Evolutionary conservation across 2,797 vertebrate genomes (phyloP).

Genomic region (Paramormyrops hopkinsi): DNA sequence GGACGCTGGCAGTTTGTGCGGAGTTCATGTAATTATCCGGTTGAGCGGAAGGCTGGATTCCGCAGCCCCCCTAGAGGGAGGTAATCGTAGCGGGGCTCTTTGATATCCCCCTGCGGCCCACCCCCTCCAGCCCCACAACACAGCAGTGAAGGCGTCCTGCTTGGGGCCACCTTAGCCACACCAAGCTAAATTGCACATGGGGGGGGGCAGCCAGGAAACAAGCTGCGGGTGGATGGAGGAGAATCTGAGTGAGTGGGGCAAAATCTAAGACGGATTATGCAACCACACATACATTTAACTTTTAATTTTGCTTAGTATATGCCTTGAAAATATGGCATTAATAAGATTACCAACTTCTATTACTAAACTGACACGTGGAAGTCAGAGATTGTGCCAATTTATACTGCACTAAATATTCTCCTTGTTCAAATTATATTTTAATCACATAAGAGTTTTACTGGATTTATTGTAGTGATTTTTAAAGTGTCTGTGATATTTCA

Average conservation of each 20-base stretch:
- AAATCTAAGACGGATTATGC: neutral
- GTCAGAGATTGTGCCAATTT: conserved; percentile 3
- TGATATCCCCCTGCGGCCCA: neutral
- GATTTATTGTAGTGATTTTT: neutral
- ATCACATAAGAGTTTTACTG: neutral
- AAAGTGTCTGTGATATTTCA: neutral
- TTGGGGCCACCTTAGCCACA: conserved; percentile 4
- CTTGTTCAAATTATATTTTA: neutral
- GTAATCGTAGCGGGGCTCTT: conserved; percentile 8
- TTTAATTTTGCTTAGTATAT: neutral
- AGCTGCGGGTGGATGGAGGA: neutral
- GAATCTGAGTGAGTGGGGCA: neutral
- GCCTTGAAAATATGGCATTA: neutral
- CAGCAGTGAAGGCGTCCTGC: neutral
- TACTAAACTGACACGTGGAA: conserved; percentile 4
- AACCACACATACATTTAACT: neutral
- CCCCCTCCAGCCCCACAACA: neutral
- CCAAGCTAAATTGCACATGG: neutral
- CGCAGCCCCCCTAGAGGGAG: neutral
- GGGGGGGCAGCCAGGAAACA: neutral
- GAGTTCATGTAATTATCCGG: conserved; percentile 2
- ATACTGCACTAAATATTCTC: neutral
- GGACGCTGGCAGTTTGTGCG: neutral
- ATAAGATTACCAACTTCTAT: neutral
- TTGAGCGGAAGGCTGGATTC: neutral